Percentiles rank a stretch among this genome's conserved stretches.
Conservation (phyloP, 1,140 invertebrate genomes). For the Meloidogyne hapla region DNA sequence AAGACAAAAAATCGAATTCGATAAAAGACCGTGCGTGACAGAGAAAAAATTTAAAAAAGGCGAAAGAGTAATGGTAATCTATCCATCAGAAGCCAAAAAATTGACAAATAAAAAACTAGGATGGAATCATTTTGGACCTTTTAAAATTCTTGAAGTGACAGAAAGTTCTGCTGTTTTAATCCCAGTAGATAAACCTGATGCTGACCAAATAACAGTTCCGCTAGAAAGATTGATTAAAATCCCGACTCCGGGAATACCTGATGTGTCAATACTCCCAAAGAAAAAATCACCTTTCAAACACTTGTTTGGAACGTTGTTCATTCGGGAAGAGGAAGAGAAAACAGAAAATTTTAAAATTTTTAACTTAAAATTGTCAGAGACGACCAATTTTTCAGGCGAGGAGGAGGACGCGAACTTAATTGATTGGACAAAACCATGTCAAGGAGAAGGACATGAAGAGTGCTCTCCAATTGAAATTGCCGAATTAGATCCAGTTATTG, state of each 20-base stretch:
- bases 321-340: neutral
- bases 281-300: slow-evolving; percentile 17
- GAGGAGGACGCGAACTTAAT: neutral
- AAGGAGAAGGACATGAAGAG: neutral
- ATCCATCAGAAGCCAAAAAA: neutral
- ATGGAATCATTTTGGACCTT: slow-evolving; percentile 19
- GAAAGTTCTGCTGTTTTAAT: neutral
- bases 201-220: neutral
- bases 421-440: neutral
- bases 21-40: neutral
- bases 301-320: neutral
- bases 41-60: slow-evolving; percentile 1
- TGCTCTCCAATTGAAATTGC: neutral
- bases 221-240: slow-evolving; percentile 10
- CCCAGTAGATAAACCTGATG: slow-evolving; percentile 12
- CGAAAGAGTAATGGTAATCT: slow-evolving; percentile 12
- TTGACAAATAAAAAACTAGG: slow-evolving; percentile 12
- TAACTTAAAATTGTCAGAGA: neutral
- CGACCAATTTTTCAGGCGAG: slow-evolving; percentile 14
- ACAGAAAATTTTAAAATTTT: neutral
- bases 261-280: neutral
- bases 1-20: slow-evolving; percentile 3
- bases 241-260: slow-evolving; percentile 10
- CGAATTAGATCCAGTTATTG: neutral
- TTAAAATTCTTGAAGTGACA: neutral